Percentiles rank a stretch among this genome's conserved stretches.
These are phyloP conservation scores for Yponomeuta malinellus DNA, from an alignment of 2,888 invertebrate genomes.

Conservation along the genomic window DNA sequence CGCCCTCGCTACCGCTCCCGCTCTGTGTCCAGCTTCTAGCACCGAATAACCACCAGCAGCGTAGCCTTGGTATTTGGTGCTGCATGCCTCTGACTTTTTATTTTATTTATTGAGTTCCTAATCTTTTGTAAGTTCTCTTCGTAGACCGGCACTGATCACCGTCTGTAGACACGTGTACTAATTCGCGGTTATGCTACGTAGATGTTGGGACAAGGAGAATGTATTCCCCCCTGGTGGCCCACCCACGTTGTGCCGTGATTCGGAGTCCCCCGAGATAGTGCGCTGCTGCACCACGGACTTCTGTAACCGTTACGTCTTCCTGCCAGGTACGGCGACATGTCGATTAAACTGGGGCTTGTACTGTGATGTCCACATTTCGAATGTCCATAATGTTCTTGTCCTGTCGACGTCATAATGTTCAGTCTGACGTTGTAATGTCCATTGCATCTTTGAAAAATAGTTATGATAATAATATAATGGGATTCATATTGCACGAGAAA, in stretches of 20 bases:
- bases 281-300: slow-evolving; percentile 82
- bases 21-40: slow-evolving; percentile 5
- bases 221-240: slow-evolving; percentile 77
- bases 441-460: neutral
- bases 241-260: slow-evolving; percentile 77
- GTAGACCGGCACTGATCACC: slow-evolving; percentile 71
- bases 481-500: neutral
- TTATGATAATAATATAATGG: neutral
- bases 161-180: slow-evolving; percentile 33
- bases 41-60: slow-evolving; percentile 7
- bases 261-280: slow-evolving; percentile 48
- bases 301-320: slow-evolving; percentile 76
- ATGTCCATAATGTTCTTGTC: slow-evolving; percentile 7
- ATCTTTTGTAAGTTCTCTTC: slow-evolving; percentile 46
- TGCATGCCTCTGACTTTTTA: slow-evolving; percentile 52
- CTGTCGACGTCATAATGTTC: slow-evolving; percentile 1
- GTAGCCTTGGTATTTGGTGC: slow-evolving; percentile 44
- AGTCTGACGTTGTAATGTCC: neutral
- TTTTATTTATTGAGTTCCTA: slow-evolving; percentile 44
- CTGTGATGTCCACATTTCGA: slow-evolving; percentile 9
- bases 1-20: neutral
- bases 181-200: slow-evolving; percentile 60
- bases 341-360: slow-evolving; percentile 12
- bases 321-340: slow-evolving; percentile 54
- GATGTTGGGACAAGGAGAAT: slow-evolving; percentile 77